A percentile compares a stretch with the other conserved stretches of the same genome.
phyloP scores from a whole-genome alignment of 2,888 invertebrate genomes.

The Mythimna loreyi region DNA sequence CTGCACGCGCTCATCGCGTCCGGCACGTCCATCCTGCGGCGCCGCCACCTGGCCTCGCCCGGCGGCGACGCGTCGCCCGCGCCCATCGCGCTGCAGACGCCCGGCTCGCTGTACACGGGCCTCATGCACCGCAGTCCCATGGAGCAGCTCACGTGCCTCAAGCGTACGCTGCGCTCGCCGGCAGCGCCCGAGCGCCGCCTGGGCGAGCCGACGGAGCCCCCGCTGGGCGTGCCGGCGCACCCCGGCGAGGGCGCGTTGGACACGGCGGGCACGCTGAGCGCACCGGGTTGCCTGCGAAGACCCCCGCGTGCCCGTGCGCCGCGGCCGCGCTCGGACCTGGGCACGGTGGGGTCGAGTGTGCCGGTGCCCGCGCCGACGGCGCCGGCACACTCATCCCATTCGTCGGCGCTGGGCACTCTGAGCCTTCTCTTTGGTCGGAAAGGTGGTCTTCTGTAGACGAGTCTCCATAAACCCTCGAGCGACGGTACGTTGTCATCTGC shows the following conservation, averaged over 20 bases:
- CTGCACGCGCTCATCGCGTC: slow-evolving; percentile 90
- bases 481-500: slow-evolving; percentile 1
- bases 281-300: slow-evolving; percentile 83
- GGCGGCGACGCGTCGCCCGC: slow-evolving; percentile 92
- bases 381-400: slow-evolving; percentile 64
- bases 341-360: slow-evolving; percentile 84
- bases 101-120: slow-evolving; percentile 91
- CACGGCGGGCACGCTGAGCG: slow-evolving; percentile 73
- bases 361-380: slow-evolving; percentile 88
- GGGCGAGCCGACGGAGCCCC: slow-evolving; percentile 75
- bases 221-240: slow-evolving; percentile 91
- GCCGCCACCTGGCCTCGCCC: slow-evolving; percentile 90
- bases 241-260: slow-evolving; percentile 91
- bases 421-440: slow-evolving; percentile 96
- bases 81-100: slow-evolving; percentile 91
- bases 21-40: slow-evolving; percentile 85
- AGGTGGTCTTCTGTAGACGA: slow-evolving; percentile 93
- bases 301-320: slow-evolving; percentile 84
- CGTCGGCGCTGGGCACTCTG: slow-evolving; percentile 93
- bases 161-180: slow-evolving; percentile 87
- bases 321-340: slow-evolving; percentile 78
- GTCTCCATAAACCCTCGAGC: slow-evolving; percentile 23
- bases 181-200: slow-evolving; percentile 85
- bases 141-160: slow-evolving; percentile 94
- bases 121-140: slow-evolving; percentile 94